Evolutionary conservation across 30 jellyfish, hydroid and myxozoan genomes (phyloP).

Genomic region (Nemopilema nomurai): DNA sequence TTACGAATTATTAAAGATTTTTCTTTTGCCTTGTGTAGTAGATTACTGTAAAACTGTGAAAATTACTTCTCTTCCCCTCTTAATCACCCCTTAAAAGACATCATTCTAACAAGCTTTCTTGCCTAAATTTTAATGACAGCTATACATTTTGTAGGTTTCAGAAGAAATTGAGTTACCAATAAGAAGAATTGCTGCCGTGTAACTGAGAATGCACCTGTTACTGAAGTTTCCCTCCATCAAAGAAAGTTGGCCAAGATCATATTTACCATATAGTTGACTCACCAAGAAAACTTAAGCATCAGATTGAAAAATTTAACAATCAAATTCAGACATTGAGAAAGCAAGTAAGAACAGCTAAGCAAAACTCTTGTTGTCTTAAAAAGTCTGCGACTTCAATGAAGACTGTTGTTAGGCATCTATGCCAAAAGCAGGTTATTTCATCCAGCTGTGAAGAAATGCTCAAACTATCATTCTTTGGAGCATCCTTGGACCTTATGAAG

Average conservation of each 20-base stretch:
- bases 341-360: constrained; percentile 16
- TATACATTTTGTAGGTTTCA: background rate
- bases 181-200: background rate
- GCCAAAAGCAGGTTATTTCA: constrained; percentile 20
- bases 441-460: background rate
- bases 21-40: too few species aligned
- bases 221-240: background rate
- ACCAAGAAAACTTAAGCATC: background rate
- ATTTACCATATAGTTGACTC: background rate
- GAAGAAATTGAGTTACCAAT: background rate
- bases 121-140: too few species aligned
- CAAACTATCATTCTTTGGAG: background rate
- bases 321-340: background rate
- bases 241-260: constrained; percentile 6
- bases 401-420: constrained; percentile 14
- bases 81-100: too few species aligned
- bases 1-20: too few species aligned
- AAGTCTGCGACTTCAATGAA: constrained; percentile 4
- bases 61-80: too few species aligned
- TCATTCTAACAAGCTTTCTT: too few species aligned
- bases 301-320: background rate
- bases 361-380: constrained; percentile 1
- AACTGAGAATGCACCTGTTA: background rate
- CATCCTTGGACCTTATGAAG: background rate
- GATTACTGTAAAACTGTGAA: too few species aligned